A percentile compares a stretch with the other conserved stretches of the same genome.
These are phyloP conservation scores for Enteromius radiatus DNA, from an alignment of 2,797 vertebrate species.

Conservation along the genomic window DNA sequence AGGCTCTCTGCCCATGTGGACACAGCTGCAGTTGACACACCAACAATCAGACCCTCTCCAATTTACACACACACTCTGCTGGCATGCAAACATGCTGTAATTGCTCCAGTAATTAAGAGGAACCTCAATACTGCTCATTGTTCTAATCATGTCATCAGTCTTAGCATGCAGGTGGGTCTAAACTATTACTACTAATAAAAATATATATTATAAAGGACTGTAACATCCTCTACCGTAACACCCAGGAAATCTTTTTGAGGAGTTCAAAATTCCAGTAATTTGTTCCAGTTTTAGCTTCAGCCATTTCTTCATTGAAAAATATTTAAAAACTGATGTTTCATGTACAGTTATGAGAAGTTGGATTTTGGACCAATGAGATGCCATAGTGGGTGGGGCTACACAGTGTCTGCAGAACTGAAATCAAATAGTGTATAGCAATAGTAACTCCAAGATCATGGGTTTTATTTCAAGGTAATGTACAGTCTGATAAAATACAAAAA, in stretches of 20 bases:
- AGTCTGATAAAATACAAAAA: neutral
- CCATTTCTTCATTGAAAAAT: neutral
- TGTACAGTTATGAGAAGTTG: neutral
- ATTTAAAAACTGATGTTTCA: neutral
- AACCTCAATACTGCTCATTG: slow-evolving; percentile 52
- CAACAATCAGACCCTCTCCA: slow-evolving; percentile 50
- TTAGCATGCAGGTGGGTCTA: slow-evolving; percentile 44
- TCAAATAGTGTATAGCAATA: neutral
- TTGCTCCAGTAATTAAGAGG: slow-evolving; percentile 48
- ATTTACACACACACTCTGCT: slow-evolving; percentile 46
- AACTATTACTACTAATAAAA: slow-evolving; percentile 4
- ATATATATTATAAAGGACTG: neutral
- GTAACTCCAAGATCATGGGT: neutral
- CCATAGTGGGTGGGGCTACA: neutral
- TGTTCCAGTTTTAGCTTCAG: neutral
- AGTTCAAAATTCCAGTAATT: neutral
- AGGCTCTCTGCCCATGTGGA: slow-evolving; percentile 60
- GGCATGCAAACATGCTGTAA: slow-evolving; percentile 48
- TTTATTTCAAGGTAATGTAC: neutral
- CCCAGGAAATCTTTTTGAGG: neutral
- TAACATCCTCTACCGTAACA: slow-evolving; percentile 2
- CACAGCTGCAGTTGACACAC: slow-evolving; percentile 61
- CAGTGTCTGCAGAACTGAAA: neutral
- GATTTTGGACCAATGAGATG: neutral
- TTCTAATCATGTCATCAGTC: slow-evolving; percentile 55